Evolutionary conservation across 2,113 vertebrate genomes (phyloP).

Genomic region (Okapia johnstoni): DNA sequence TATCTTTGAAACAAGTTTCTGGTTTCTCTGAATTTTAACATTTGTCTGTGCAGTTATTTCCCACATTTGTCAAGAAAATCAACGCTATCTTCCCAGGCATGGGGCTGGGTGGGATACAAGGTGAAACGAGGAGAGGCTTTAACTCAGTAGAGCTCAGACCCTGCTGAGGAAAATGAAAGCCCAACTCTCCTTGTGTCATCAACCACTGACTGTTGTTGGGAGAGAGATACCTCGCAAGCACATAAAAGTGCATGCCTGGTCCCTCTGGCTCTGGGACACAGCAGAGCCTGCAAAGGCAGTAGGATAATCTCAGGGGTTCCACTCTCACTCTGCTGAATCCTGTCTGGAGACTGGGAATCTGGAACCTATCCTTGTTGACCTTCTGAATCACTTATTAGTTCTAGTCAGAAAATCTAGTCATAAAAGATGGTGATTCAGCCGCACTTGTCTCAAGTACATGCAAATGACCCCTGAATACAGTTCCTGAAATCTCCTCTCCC

Average conservation of each 20-base stretch:
- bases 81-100: background rate
- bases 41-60: background rate
- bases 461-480: background rate
- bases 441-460: background rate
- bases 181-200: background rate
- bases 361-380: background rate
- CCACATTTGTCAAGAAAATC: background rate
- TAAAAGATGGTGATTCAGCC: background rate
- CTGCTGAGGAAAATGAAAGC: background rate
- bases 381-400: constrained; percentile 34
- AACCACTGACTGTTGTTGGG: background rate
- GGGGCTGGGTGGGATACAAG: background rate
- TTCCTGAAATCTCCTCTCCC: background rate
- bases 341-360: background rate
- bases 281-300: background rate
- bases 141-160: background rate
- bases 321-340: background rate
- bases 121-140: background rate
- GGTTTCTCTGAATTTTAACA: background rate
- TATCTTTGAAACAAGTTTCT: background rate
- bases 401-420: background rate
- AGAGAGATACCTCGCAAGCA: background rate
- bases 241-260: background rate
- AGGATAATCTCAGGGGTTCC: background rate
- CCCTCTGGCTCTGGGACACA: constrained; percentile 6